phyloP scores from a whole-genome alignment of 1,140 invertebrate species.

The Megalonaias nervosa region DNA sequence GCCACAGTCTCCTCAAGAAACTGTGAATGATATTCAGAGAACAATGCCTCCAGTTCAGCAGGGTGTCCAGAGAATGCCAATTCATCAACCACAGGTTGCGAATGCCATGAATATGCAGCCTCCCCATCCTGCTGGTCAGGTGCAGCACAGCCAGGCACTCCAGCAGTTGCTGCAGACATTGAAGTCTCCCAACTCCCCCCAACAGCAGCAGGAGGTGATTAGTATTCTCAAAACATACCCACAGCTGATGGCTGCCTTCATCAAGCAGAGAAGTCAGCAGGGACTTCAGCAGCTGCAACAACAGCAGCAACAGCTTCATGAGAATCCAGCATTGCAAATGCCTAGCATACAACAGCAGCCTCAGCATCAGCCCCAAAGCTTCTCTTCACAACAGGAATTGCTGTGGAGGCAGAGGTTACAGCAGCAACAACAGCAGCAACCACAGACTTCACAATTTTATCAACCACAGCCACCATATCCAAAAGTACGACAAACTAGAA shows the following conservation, averaged over 20 bases:
- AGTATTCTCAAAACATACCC: constrained; percentile 95
- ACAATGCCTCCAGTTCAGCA: constrained; percentile 33
- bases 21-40: constrained; percentile 36
- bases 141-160: constrained; percentile 76
- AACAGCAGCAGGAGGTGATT: constrained; percentile 94
- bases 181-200: constrained; percentile 89
- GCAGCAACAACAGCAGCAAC: constrained; percentile 46
- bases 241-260: constrained; percentile 96
- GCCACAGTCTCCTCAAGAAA: constrained; percentile 49
- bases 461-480: constrained; percentile 70
- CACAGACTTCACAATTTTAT: constrained; percentile 57
- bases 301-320: constrained; percentile 65
- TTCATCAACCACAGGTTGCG: constrained; percentile 19
- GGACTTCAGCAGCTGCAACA: constrained; percentile 65
- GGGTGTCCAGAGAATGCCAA: constrained; percentile 37
- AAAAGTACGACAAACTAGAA: constrained; percentile 64
- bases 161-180: constrained; percentile 92
- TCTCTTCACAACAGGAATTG: too few species aligned
- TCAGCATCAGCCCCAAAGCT: constrained; percentile 20
- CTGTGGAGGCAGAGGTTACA: constrained; percentile 23
- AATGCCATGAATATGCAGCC: constrained; percentile 26
- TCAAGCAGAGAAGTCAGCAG: constrained; percentile 82
- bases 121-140: constrained; percentile 47
- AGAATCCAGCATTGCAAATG: constrained; percentile 19
- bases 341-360: constrained; percentile 38